A percentile compares a stretch with the other conserved stretches of the same genome.
Evolutionary conservation across 2,888 invertebrate genomes (phyloP).

Genomic region (Furcula furcula): DNA sequence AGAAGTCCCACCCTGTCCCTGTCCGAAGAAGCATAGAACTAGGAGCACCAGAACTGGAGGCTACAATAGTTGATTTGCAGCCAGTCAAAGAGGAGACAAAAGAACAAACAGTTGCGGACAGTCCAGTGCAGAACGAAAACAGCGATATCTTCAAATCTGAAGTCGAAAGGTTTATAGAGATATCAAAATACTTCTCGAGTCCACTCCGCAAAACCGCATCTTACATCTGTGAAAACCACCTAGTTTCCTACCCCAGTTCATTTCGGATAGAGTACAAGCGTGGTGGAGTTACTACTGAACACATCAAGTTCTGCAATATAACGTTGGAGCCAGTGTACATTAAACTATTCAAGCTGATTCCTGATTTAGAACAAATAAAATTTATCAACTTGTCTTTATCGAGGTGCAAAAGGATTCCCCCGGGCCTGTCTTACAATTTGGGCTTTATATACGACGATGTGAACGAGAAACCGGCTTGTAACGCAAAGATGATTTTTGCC

Average conservation of each 20-base stretch:
- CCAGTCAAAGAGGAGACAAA: conserved; percentile 44
- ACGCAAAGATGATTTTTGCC: conserved; percentile 64
- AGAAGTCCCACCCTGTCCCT: conserved; percentile 11
- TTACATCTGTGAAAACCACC: conserved; percentile 59
- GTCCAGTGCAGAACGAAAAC: conserved; percentile 27
- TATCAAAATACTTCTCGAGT: conserved; percentile 69
- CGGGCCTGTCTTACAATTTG: conserved; percentile 62
- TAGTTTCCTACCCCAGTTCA: conserved; percentile 60
- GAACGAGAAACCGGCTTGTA: conserved; percentile 50
- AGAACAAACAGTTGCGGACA: conserved; percentile 35
- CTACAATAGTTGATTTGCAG: conserved; percentile 19
- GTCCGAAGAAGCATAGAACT: conserved; percentile 3
- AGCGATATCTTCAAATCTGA: conserved; percentile 49
- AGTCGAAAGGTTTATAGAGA: conserved; percentile 65
- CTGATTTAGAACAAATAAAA: conserved; percentile 64
- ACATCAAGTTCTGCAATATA: conserved; percentile 62
- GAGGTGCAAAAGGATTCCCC: conserved; percentile 62
- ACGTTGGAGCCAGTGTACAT: conserved; percentile 64
- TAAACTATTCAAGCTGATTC: conserved; percentile 61
- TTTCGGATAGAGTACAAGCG: conserved; percentile 58
- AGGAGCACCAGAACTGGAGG: conserved; percentile 10
- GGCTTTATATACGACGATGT: conserved; percentile 64
- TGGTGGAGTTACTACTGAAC: conserved; percentile 53
- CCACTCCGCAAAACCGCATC: conserved; percentile 66
- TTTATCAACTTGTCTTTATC: conserved; percentile 61